These are phyloP conservation scores for Agrotis segetum DNA, from an alignment of 2,888 invertebrate genomes.

Conservation along the genomic window DNA sequence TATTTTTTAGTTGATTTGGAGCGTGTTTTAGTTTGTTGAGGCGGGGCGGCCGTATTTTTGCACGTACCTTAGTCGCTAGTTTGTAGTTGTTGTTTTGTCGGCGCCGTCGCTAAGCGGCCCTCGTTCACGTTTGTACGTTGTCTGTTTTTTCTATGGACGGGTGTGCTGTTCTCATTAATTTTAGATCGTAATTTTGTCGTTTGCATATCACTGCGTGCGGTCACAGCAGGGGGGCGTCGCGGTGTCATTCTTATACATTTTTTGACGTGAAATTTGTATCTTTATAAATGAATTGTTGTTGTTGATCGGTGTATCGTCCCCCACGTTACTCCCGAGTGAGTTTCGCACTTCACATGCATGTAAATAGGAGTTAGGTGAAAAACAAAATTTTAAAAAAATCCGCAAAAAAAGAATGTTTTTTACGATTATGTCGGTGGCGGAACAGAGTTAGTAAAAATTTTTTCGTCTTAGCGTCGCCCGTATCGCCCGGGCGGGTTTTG, in stretches of 20 bases:
- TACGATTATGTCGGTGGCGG: slow-evolving; percentile 80
- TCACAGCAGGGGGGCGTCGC: slow-evolving; percentile 74
- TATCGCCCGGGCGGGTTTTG: slow-evolving; percentile 71
- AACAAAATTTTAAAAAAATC: slow-evolving; percentile 77
- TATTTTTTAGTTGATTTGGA: slow-evolving; percentile 82
- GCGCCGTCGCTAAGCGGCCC: slow-evolving; percentile 69
- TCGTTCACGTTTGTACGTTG: slow-evolving; percentile 75
- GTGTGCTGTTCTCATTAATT: slow-evolving; percentile 71
- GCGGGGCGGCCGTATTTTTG: slow-evolving; percentile 77
- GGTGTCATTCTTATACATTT: slow-evolving; percentile 76
- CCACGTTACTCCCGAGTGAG: slow-evolving; percentile 83
- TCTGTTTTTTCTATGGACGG: slow-evolving; percentile 71
- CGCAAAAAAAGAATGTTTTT: slow-evolving; percentile 83
- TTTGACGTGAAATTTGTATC: slow-evolving; percentile 82
- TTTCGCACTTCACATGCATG: slow-evolving; percentile 86
- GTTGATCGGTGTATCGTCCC: slow-evolving; percentile 77
- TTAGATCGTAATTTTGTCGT: slow-evolving; percentile 84
- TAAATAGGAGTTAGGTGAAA: slow-evolving; percentile 82
- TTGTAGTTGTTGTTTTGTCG: slow-evolving; percentile 82
- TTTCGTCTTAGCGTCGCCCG: slow-evolving; percentile 76
- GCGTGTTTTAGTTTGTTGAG: slow-evolving; percentile 74
- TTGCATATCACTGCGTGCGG: slow-evolving; percentile 86
- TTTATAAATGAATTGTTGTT: slow-evolving; percentile 83
- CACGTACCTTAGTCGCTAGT: slow-evolving; percentile 77
- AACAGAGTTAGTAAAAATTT: slow-evolving; percentile 78